A percentile compares a stretch with the other conserved stretches of the same genome.
Conservation (phyloP, 2,888 invertebrate species). For the Habroteleia sp. region DNA sequence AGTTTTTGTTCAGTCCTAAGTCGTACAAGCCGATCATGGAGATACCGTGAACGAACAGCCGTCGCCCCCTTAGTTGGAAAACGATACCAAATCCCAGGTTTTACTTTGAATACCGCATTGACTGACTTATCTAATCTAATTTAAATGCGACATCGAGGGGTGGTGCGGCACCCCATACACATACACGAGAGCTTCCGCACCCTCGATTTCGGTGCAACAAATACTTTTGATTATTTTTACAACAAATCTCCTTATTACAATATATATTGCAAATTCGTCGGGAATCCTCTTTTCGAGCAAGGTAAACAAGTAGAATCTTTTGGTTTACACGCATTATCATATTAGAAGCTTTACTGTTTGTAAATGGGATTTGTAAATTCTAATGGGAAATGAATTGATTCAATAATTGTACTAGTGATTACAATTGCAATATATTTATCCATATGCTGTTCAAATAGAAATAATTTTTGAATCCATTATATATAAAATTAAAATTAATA, state of each 20-base stretch:
- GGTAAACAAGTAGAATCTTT: too few relatives aligned
- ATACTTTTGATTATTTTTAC: conserved; percentile 52
- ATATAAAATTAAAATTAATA: too few relatives aligned
- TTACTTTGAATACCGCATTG: conserved; percentile 78
- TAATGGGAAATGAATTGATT: too few relatives aligned
- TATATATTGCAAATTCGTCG: conserved; percentile 45
- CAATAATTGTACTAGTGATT: too few relatives aligned
- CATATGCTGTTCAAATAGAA: too few relatives aligned
- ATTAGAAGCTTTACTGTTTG: too few relatives aligned
- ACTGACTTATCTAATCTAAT: conserved; percentile 81
- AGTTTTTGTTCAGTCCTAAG: conserved; percentile 35
- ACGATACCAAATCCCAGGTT: conserved; percentile 74
- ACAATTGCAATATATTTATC: too few relatives aligned
- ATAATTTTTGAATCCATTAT: too few relatives aligned
- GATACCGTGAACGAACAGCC: conserved; percentile 30
- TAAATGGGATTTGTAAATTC: too few relatives aligned
- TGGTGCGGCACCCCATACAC: conserved; percentile 12
- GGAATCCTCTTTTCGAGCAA: too few relatives aligned
- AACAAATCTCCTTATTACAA: conserved; percentile 52
- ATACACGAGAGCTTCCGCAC: conserved; percentile 15
- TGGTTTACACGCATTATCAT: too few relatives aligned
- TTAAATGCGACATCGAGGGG: conserved; percentile 73
- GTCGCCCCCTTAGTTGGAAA: conserved; percentile 35
- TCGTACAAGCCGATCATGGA: conserved; percentile 31
- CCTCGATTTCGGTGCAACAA: conserved; percentile 20